phyloP scores from a whole-genome alignment of 1,140 invertebrate species.

The Colletes latitarsis region DNA sequence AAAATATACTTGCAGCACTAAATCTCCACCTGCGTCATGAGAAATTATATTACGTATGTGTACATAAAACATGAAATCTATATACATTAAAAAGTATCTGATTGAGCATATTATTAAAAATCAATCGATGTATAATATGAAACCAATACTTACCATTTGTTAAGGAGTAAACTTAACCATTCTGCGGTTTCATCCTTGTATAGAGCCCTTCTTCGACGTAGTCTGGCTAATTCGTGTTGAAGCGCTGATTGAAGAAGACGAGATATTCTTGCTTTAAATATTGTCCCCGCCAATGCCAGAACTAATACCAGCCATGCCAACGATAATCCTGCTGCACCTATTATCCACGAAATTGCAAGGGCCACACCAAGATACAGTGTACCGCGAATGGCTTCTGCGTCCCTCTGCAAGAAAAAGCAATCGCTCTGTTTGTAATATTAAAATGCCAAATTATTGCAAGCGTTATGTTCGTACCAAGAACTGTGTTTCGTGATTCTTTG shows the following conservation, averaged over 20 bases:
- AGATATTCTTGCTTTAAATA: conserved; percentile 71
- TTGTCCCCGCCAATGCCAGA: conserved; percentile 68
- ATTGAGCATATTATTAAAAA: no score
- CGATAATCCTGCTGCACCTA: conserved; percentile 73
- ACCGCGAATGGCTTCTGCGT: conserved; percentile 67
- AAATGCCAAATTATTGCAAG: neutral
- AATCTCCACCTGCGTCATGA: conserved; percentile 81
- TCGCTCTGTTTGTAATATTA: neutral
- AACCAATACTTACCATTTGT: conserved; percentile 77
- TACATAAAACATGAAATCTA: neutral
- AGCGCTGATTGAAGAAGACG: conserved; percentile 70
- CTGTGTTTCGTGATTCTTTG: neutral
- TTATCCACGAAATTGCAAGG: conserved; percentile 71
- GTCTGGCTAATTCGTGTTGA: conserved; percentile 74
- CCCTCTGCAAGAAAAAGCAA: conserved; percentile 60
- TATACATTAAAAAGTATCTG: neutral
- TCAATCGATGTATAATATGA: neutral
- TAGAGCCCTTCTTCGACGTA: conserved; percentile 80
- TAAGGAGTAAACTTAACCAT: conserved; percentile 82
- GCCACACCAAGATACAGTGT: conserved; percentile 67
- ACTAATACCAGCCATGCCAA: conserved; percentile 76
- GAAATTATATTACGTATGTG: neutral
- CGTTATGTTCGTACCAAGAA: neutral
- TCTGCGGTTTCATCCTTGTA: conserved; percentile 82
- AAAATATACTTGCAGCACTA: conserved; percentile 80